A percentile compares a stretch with the other conserved stretches of the same genome.
phyloP scores from a whole-genome alignment of 2,113 vertebrate genomes.

The Agelaius phoeniceus region DNA sequence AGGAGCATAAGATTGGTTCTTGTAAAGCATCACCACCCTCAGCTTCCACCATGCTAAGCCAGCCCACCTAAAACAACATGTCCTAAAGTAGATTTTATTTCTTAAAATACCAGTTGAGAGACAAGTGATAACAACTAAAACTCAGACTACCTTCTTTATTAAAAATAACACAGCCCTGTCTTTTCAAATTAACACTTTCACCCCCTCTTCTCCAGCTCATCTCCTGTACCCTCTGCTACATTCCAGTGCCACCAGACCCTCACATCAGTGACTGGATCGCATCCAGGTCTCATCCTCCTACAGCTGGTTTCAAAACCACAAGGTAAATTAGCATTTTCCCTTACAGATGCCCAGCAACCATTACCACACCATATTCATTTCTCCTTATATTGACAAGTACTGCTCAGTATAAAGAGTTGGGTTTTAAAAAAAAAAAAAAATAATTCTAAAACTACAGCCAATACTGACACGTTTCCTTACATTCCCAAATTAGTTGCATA shows the following conservation, averaged over 20 bases:
- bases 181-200: not conserved
- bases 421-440: not conserved
- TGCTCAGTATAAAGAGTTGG: not conserved
- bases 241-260: not conserved
- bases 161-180: not conserved
- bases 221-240: not conserved
- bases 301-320: not conserved
- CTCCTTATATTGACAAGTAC: not conserved
- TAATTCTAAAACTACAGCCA: not conserved
- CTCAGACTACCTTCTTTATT: not conserved
- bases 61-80: not conserved
- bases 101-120: not conserved
- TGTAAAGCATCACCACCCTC: not conserved
- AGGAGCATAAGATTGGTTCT: not conserved
- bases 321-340: not conserved
- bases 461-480: not conserved
- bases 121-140: not conserved
- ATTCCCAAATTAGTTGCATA: slow-evolving; percentile 1
- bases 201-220: not conserved
- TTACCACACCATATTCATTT: not conserved
- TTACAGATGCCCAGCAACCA: not conserved
- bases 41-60: not conserved
- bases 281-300: not conserved
- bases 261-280: not conserved
- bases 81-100: not conserved